These are phyloP conservation scores for Bombylius major DNA, from an alignment of 2,888 invertebrate genomes.

Conservation along the genomic window DNA sequence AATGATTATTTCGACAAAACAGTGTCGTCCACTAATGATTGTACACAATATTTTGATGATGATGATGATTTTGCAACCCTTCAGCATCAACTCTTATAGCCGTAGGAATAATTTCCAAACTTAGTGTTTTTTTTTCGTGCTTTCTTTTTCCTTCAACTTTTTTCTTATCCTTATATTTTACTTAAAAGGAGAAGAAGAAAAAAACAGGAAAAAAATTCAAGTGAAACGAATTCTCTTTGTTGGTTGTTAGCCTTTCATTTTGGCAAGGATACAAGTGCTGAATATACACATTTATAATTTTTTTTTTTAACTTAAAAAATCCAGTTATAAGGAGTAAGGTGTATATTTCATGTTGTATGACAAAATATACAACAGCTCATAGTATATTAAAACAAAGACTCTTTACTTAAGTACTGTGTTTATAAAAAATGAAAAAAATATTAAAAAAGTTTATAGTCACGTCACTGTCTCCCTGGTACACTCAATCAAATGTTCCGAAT, in stretches of 20 bases:
- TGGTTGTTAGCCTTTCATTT: slow-evolving; percentile 8
- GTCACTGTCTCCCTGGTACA: slow-evolving; percentile 3
- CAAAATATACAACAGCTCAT: no score
- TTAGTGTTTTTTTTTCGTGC: background rate
- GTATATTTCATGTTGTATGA: no score
- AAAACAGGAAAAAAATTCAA: background rate
- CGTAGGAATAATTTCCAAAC: no score
- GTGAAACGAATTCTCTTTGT: slow-evolving; percentile 1
- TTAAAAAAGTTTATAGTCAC: background rate
- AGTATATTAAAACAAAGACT: slow-evolving; percentile 4
- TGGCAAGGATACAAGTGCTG: slow-evolving; percentile 8
- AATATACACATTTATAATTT: background rate
- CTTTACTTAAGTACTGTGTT: background rate
- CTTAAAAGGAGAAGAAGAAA: background rate
- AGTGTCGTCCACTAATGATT: background rate
- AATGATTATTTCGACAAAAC: background rate
- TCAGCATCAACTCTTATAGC: background rate
- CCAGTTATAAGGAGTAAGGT: no score
- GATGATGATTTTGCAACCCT: background rate
- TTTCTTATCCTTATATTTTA: no score
- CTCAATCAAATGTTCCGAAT: slow-evolving; percentile 9
- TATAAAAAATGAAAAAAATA: background rate
- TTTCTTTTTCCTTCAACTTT: background rate
- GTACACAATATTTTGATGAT: background rate
- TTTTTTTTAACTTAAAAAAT: no score